Conservation (phyloP, 2,797 vertebrate genomes). For the Petrocephalus schoutedeni region DNA sequence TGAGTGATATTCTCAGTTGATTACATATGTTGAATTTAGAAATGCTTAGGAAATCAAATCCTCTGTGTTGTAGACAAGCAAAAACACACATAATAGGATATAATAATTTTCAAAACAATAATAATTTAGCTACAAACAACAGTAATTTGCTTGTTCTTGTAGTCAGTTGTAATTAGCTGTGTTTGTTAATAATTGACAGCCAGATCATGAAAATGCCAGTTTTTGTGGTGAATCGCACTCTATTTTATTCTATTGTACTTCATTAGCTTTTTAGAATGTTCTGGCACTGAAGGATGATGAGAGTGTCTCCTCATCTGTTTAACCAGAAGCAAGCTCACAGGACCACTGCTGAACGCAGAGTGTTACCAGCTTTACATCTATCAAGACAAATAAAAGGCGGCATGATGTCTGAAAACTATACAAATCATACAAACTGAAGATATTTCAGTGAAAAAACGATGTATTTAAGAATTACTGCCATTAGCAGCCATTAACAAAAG, state of each 20-base stretch:
- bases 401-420: background rate
- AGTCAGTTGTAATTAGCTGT: background rate
- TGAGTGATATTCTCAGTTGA: background rate
- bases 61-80: background rate
- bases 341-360: background rate
- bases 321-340: background rate
- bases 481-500: background rate
- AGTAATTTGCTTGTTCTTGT: background rate
- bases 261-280: constrained; percentile 3
- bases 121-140: constrained; percentile 5
- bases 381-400: background rate
- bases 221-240: background rate
- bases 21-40: background rate
- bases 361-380: background rate
- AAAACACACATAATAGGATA: background rate
- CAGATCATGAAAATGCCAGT: background rate
- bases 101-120: background rate
- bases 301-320: background rate
- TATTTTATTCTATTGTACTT: background rate
- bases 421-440: background rate
- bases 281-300: background rate
- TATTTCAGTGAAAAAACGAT: background rate
- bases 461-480: background rate
- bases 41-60: background rate
- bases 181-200: background rate